Evolutionary conservation across 2,797 vertebrate species (phyloP), one percentile per base, ranked within the genome.

Genomic region (Melanogrammus aeglefinus): DNA sequence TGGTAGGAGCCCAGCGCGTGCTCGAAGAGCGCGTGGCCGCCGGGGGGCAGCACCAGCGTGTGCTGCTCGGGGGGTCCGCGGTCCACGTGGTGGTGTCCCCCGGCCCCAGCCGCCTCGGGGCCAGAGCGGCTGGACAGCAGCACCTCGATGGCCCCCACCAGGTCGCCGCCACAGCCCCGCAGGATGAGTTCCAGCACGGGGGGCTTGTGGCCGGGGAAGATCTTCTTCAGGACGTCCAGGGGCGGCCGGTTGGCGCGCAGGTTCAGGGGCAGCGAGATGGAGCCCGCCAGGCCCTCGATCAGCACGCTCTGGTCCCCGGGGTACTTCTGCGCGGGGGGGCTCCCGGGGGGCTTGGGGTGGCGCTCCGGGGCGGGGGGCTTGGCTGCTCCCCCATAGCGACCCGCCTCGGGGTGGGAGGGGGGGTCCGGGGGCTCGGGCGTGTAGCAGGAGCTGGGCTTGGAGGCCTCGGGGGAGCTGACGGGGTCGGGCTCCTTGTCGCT

Each of bases 131-230:
- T 99, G 78, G 98, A 98, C 38, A 99, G 92, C n/a, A 99, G 94
- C 81, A 99, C 95, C 86, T 99, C 98, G 51, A 99, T 97, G 27
- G 98, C 97, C 13, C 97, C 94, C 81, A 99, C 98, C 84, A 99
- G 93, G 83, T 99, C 97, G 16, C 97, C 97, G 0, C 97, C 96
- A 0, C 97, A 99, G 24, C 98, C 98, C 77, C 96, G 93, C 72
- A 99, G 93, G 86, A 99, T 98, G 78, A 99, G 85, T 88, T 99
- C 98, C 51, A 99, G 94, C 3, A 99, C 97, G 0, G 97, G 87
- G 0, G 97, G 96, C 90, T 99, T 99, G 91, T 99, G 98, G 51
- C 91, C 91, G 2, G 98, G 98, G 85, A 99, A 99, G 82, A 99
- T 99, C 90, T 98, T 98, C 90, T 96, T 97, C 70, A 99, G 90